These are phyloP conservation scores for Gonatopus flavifemur DNA, from an alignment of 1,140 invertebrate species.

Conservation along the genomic window DNA sequence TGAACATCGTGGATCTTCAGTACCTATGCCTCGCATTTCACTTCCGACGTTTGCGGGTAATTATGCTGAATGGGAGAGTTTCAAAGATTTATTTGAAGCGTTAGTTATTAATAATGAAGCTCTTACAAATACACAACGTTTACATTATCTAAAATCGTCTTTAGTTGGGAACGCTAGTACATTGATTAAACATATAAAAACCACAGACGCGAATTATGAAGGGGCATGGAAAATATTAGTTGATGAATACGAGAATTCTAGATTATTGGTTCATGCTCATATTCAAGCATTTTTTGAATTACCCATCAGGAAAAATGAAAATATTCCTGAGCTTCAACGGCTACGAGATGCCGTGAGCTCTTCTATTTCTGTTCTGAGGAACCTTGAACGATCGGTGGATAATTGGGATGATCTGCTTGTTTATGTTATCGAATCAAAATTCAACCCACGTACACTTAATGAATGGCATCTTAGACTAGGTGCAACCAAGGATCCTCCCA, in stretches of 20 bases:
- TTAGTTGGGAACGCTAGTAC: not conserved
- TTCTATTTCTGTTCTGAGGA: not conserved
- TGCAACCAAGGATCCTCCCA: not conserved
- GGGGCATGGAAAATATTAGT: not conserved
- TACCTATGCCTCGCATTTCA: no score
- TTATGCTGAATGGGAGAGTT: not conserved
- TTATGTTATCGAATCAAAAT: not conserved
- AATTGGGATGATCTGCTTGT: no score
- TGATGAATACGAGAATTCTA: no score
- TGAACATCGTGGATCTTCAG: no score
- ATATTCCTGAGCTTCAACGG: not conserved
- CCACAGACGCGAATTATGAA: not conserved
- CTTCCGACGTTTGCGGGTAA: not conserved
- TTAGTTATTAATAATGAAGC: not conserved
- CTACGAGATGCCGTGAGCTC: not conserved
- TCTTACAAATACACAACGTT: not conserved
- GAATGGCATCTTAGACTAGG: conserved; percentile 1
- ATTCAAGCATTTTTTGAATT: not conserved
- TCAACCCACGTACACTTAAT: not conserved
- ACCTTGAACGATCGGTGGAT: no score
- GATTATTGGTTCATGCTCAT: not conserved
- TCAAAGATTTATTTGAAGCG: not conserved
- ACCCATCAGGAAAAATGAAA: not conserved
- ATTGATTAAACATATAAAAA: not conserved
- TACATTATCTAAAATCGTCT: no score